Base-by-base conservation (phyloP, 30 jellyfish, hydroid and myxozoan species). In the Sanderia malayensis region DNA sequence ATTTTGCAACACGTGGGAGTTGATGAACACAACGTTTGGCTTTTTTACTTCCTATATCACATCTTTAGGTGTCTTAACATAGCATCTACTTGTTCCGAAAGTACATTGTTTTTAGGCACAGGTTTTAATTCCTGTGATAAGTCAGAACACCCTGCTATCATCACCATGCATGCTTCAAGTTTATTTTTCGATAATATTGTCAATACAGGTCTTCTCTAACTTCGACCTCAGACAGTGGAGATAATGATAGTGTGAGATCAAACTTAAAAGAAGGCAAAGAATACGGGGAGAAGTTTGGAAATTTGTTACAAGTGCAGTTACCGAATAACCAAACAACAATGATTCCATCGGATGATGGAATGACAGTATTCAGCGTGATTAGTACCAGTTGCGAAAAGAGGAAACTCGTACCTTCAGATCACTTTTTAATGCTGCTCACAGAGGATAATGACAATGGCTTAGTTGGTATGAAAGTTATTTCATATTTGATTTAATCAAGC, bases 371-470 rank as follows among this genome's bases (percentile, higher is more conserved):
- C 27, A 92, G 79, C 25, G 22, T 90, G 9, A 75, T 84, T 22
- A 62, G 60, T 26, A 84, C 64, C 25, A 73, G 84, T 15, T 90
- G 98, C 45, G 87, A 76, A 63, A 90, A 83, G 63, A 65, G 86
- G 31, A 73, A 78, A 49, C 55, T 90, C 21, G 76, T 41, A 44
- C 64, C 92, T 33, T 70, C 45, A 26, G 98, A 90, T 68, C 94
- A 71, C 46, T 90, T 82, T 30, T 27, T 90, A 49, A 73, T 90
- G 83, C 29, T 90, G n/a, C 85, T 90, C 58, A 46, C 74, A 8
- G 96, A 90, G 17, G 95, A 67, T 17, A 78, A 76, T 71, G 93
- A 82, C 20, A 82, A 80, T 53, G 96, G 94, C 29, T 71, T 87
- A 13, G 60, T 76, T 64, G 88, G 88, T 76, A 53, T 0, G 64